Evolutionary conservation across 2,888 invertebrate genomes (phyloP).

Genomic region (Watsonalla cultraria): DNA sequence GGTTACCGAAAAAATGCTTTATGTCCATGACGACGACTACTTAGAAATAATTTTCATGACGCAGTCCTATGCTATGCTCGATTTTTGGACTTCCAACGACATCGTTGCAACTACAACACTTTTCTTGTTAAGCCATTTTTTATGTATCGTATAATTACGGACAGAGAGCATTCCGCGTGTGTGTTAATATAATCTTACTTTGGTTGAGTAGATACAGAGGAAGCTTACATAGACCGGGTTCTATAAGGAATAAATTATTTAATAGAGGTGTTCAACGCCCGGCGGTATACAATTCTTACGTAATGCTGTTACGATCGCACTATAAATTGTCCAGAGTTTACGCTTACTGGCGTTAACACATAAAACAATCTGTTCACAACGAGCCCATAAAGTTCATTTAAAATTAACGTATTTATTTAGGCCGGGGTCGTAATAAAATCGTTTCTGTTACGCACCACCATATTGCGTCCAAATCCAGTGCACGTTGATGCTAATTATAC

Average conservation of each 20-base stretch:
- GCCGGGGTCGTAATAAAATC: slow-evolving; percentile 1
- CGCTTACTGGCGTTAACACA: not conserved
- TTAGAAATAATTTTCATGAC: no score
- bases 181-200: slow-evolving; percentile 16
- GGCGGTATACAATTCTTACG: slow-evolving; percentile 16
- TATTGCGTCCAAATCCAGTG: not conserved
- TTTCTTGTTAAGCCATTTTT: no score
- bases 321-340: slow-evolving; percentile 10
- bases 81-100: no score
- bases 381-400: not conserved
- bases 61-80: no score
- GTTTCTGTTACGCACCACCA: not conserved
- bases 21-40: no score
- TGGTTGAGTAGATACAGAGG: slow-evolving; percentile 24
- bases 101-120: no score
- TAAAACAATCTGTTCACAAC: not conserved
- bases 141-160: not conserved
- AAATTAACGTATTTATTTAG: not conserved
- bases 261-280: slow-evolving; percentile 23
- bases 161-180: slow-evolving; percentile 3
- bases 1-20: no score
- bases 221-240: slow-evolving; percentile 40
- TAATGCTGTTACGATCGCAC: slow-evolving; percentile 16
- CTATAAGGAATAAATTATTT: slow-evolving; percentile 31
- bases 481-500: not conserved